Base-by-base conservation (phyloP, 1,140 invertebrate genomes). In the Halictus rubicundus region DNA sequence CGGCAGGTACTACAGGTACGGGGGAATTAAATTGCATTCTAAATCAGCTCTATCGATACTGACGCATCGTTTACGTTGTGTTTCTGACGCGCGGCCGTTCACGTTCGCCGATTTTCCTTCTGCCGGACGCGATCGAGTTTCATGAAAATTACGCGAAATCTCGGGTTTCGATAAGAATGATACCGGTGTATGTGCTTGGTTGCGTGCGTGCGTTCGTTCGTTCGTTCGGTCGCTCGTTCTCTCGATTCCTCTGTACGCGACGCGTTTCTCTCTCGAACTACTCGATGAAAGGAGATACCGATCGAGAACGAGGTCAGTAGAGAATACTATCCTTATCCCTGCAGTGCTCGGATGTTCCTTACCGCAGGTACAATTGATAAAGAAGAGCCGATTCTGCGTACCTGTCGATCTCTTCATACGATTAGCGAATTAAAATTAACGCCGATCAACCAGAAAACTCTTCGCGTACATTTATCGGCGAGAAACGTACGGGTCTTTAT, bases 281-380 rank as follows among this genome's bases (percentile, higher is more conserved):
- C 59, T 37, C 52, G 59, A 68, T 46, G 69, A 76, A 70, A 80
- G 66, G 81, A 82, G 66, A 59, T 59, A 59, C n/a, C 46, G 49
- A 83, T 83, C 64, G 81, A 76, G 68, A 80, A 74, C 60, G 79
- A 85, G 83, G 82, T 42, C 82, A 72, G 66, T 59, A 79, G 75
- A 73, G 52, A 79, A 74, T 25, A 59, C 68, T 81, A 69, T 52
- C 60, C 27, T 76, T 68, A 37, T 69, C 37, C 60, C 25, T 54
- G 27, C 32, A 60, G 37, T 74, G 54, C 52, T n/a, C n/a, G 25
- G 54, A 46, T 49, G 49, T 49, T n/a, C 42, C 57, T 78, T 78
- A 9, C 52, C 27, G 39, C 57, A 10, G 21, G 37, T 5, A 42
- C 37, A 12, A 65, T 42, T 65, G 63, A 42, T 42, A 65, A 65